Evolutionary conservation across 1,140 invertebrate genomes (phyloP).

Genomic region (Muscidifurax raptorellus): DNA sequence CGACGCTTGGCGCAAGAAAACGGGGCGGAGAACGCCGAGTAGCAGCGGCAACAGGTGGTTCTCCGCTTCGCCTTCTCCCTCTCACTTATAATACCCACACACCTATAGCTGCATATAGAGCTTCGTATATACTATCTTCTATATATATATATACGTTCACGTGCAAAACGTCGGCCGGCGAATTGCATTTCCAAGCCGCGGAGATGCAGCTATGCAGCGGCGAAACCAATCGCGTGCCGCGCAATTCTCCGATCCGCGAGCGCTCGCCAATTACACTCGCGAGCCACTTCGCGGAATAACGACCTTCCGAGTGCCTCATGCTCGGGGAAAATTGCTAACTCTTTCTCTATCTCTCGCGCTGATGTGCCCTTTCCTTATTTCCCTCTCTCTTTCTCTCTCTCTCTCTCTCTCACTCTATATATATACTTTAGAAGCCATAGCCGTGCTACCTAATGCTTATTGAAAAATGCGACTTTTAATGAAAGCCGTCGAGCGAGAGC

Average conservation of each 20-base stretch:
- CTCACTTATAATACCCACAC: not conserved
- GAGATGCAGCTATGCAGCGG: not conserved
- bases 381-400: not conserved
- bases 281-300: conserved; percentile 14
- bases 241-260: conserved; percentile 15
- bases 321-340: not conserved
- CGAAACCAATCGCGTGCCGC: conserved; percentile 39
- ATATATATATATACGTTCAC: conserved; percentile 12
- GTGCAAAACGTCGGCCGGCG: not conserved
- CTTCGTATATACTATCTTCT: too few species aligned
- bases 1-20: not conserved
- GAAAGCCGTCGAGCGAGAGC: not conserved
- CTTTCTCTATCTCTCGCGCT: not conserved
- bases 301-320: conserved; percentile 2
- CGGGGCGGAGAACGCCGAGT: not conserved
- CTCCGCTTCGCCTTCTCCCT: conserved; percentile 18
- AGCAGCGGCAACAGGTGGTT: conserved; percentile 55
- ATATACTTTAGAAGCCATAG: too few species aligned
- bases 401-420: too few species aligned
- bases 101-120: too few species aligned
- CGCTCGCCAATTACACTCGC: conserved; percentile 4
- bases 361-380: not conserved
- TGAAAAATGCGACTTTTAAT: conserved; percentile 19
- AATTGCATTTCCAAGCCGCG: conserved; percentile 19
- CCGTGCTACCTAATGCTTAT: not conserved